Evolutionary conservation across 1,140 invertebrate species (phyloP).

Genomic region (Drosophila chauvacae): DNA sequence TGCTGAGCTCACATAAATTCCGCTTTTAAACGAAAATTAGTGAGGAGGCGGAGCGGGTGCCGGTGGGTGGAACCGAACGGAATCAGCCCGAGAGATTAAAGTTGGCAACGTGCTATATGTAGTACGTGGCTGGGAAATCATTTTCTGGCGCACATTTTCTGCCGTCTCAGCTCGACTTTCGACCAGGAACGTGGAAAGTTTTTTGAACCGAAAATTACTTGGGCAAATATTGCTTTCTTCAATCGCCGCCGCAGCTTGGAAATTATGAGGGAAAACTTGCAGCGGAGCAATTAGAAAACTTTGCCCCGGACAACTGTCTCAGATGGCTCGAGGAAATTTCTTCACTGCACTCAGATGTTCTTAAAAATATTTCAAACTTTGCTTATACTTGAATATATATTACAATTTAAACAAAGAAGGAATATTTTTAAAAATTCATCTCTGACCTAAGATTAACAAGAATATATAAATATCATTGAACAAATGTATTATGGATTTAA

Average conservation of each 20-base stretch:
- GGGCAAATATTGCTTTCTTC: constrained; percentile 78
- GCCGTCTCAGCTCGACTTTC: constrained; percentile 61
- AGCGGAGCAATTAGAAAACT: constrained; percentile 73
- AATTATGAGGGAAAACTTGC: constrained; percentile 67
- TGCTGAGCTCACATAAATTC: constrained; percentile 78
- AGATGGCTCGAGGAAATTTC: constrained; percentile 37
- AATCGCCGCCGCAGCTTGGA: constrained; percentile 59
- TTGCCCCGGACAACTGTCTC: constrained; percentile 62
- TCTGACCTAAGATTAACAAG: not conserved
- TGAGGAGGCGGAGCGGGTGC: constrained; percentile 25
- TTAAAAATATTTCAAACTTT: not conserved
- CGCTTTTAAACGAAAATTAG: constrained; percentile 76
- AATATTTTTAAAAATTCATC: not conserved
- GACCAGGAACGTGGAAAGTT: constrained; percentile 55
- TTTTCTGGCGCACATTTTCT: constrained; percentile 47
- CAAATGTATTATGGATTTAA: too few relatives aligned
- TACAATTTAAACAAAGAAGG: not conserved
- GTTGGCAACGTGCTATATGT: constrained; percentile 71
- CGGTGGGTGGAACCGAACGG: constrained; percentile 6
- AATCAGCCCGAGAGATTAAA: constrained; percentile 67
- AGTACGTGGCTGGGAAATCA: constrained; percentile 76
- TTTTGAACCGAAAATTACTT: constrained; percentile 66
- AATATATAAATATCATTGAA: too few relatives aligned
- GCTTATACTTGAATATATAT: not conserved
- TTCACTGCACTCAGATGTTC: not conserved